A percentile compares a stretch with the other conserved stretches of the same genome.
These are phyloP conservation scores for Drosophila yooni DNA, from an alignment of 2,888 invertebrate species.

Conservation along the genomic window DNA sequence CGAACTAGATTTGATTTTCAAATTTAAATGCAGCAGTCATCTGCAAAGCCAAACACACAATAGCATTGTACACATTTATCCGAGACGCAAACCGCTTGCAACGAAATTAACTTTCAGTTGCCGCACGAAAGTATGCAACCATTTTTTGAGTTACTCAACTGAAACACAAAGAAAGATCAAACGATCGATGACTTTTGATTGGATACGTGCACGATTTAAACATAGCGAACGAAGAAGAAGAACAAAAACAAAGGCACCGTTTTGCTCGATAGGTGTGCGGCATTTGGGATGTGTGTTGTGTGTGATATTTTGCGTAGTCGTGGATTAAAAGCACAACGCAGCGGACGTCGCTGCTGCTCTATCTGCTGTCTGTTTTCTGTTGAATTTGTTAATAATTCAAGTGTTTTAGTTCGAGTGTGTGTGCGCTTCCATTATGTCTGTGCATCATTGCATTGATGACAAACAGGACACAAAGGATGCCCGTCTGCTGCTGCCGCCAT, in stretches of 20 bases:
- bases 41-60: neutral
- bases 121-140: slow-evolving; percentile 49
- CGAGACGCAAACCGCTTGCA: slow-evolving; percentile 22
- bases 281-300: slow-evolving; percentile 16
- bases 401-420: slow-evolving; percentile 14
- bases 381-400: slow-evolving; percentile 7
- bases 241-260: slow-evolving; percentile 37
- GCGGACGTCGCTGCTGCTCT: slow-evolving; percentile 45
- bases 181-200: slow-evolving; percentile 46
- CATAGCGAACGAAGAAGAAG: slow-evolving; percentile 38
- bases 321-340: slow-evolving; percentile 49
- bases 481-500: slow-evolving; percentile 40
- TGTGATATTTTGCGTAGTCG: slow-evolving; percentile 47
- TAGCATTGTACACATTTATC: slow-evolving; percentile 1
- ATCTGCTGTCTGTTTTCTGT: neutral
- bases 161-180: slow-evolving; percentile 27
- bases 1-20: neutral
- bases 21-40: neutral
- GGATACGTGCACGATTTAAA: slow-evolving; percentile 29
- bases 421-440: slow-evolving; percentile 44
- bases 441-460: slow-evolving; percentile 30
- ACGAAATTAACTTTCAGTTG: neutral
- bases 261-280: slow-evolving; percentile 33
- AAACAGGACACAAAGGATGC: slow-evolving; percentile 59
- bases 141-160: neutral